Percentiles rank a stretch among this genome's conserved stretches.
These are phyloP conservation scores for Ptilorrhoa leucosticta DNA, from an alignment of 2,113 vertebrate species.

Conservation along the genomic window DNA sequence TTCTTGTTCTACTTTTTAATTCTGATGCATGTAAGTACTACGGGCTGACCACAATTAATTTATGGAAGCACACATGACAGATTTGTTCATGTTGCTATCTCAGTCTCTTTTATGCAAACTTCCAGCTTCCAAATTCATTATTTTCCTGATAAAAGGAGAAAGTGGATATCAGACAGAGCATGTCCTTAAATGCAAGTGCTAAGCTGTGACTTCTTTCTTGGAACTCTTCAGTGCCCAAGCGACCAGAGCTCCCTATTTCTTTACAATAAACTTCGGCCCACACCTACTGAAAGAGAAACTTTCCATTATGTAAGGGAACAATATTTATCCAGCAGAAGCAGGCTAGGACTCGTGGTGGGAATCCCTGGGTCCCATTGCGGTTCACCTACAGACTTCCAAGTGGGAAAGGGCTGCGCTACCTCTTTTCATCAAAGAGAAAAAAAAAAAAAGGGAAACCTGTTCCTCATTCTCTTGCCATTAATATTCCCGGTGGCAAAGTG, in stretches of 20 bases:
- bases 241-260: neutral
- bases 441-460: rapidly evolving
- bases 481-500: rapidly evolving
- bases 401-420: neutral
- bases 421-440: neutral
- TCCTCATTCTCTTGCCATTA: rapidly evolving
- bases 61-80: neutral
- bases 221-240: too few species aligned
- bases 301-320: neutral
- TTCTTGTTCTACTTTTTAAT: neutral
- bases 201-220: neutral
- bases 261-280: neutral
- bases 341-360: neutral
- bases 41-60: neutral
- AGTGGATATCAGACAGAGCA: rapidly evolving
- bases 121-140: neutral
- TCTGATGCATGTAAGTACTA: neutral
- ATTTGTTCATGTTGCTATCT: neutral
- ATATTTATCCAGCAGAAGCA: too few species aligned
- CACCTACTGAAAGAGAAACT: neutral
- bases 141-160: neutral
- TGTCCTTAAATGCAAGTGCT: rapidly evolving
- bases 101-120: neutral
- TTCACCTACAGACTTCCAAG: neutral
- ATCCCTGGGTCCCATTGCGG: neutral